Evolutionary conservation across 2,797 vertebrate genomes (phyloP), one percentile per base, ranked within the genome.

Genomic region (Sebastes matsubarae): DNA sequence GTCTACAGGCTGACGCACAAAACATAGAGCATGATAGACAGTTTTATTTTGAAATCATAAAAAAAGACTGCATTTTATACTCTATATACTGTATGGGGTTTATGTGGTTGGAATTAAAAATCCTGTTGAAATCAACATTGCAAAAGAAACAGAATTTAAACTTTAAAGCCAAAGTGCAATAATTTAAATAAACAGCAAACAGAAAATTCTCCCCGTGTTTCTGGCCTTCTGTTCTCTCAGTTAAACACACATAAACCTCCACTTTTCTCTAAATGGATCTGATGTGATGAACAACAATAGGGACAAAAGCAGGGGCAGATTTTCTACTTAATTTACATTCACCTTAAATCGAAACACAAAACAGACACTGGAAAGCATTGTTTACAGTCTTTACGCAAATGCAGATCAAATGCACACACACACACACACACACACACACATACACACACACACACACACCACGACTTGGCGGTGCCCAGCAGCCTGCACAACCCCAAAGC

Each of bases 401-500:
- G 58, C 75, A 87, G 76, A 85, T 85, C 74, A 85, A 66, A 88
- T 27, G 67, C 69, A 65, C 70, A 58, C 75, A 38, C 76, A 65
- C 69, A 77, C 27, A 71, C 12, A 59, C 68, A 79, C 70, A 42
- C 73, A 76, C 79, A 72, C 74, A 82, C 24, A 66, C 75, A 75
- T 13, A 57, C 66, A 80, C 57, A 74, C 4, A 64, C 65, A 54
- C 72, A 54, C 72, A 77, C 80, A 74, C 73, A 82, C 32, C 42
- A 67, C 4, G 55, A 52, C 78, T 50, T 83, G 84, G 86, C 58
- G 24, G 82, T 79, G 71, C 82, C 55, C 55, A 90, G 84, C 86
- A 91, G 89, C 85, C 82, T 42, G 84, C 69, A 64, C 90, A 88
- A 89, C 90, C 92, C 92, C 86, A 86, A 80, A 85, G 91, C 91